These are phyloP conservation scores for Heliconius congener DNA, from an alignment of 1,140 invertebrate genomes.

Conservation along the genomic window DNA sequence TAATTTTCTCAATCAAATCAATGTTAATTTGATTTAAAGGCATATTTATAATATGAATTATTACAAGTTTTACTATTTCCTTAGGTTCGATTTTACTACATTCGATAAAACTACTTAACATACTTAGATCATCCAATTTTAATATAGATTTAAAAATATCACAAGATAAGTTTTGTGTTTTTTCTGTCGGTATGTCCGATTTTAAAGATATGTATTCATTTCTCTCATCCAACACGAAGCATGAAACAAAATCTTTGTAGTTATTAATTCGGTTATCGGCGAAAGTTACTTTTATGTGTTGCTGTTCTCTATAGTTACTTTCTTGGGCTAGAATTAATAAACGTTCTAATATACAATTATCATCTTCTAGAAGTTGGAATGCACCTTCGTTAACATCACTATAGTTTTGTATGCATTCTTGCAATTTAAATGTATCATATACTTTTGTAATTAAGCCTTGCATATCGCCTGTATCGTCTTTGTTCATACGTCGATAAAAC, in stretches of 20 bases:
- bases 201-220: conserved; percentile 65
- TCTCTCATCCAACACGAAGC: conserved; percentile 82
- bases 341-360: conserved; percentile 71
- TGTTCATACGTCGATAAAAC: conserved; percentile 56
- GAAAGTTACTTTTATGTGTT: conserved; percentile 67
- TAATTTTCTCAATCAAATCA: conserved; percentile 79
- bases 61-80: conserved; percentile 84
- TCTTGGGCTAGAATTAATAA: conserved; percentile 69
- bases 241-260: conserved; percentile 68
- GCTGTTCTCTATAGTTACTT: conserved; percentile 65
- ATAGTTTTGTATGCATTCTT: conserved; percentile 23
- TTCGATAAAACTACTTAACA: conserved; percentile 79
- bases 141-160: conserved; percentile 84
- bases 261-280: conserved; percentile 52
- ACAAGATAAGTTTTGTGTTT: conserved; percentile 79
- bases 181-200: conserved; percentile 61
- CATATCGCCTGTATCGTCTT: conserved; percentile 46
- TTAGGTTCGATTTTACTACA: conserved; percentile 82
- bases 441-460: conserved; percentile 54
- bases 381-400: conserved; percentile 30
- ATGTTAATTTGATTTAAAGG: conserved; percentile 76
- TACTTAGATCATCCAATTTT: conserved; percentile 78
- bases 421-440: conserved; percentile 41
- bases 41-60: conserved; percentile 85
- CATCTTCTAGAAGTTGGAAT: conserved; percentile 68